These are phyloP conservation scores for Mesorhabditis spiculigera DNA, from an alignment of 2,888 invertebrate species.

Conservation along the genomic window DNA sequence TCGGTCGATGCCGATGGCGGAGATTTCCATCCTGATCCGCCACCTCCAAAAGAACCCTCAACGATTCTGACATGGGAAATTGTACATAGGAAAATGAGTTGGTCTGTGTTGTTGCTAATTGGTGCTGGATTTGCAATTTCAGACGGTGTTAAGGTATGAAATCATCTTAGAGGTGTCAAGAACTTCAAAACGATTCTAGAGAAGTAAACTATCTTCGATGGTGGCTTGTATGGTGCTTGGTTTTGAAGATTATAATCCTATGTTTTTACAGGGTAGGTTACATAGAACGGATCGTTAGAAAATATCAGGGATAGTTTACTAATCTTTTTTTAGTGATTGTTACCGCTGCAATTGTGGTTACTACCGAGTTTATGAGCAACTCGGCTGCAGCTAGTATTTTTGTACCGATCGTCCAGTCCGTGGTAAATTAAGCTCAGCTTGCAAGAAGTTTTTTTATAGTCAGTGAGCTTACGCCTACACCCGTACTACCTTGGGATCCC, in stretches of 20 bases:
- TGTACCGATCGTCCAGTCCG: conserved; percentile 31
- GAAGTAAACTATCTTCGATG: no score
- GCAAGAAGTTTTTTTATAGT: conserved; percentile 19
- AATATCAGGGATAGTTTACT: no score
- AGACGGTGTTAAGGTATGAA: conserved; percentile 29
- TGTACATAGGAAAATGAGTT: conserved; percentile 31
- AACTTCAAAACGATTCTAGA: no score
- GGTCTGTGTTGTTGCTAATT: conserved; percentile 34
- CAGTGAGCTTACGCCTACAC: conserved; percentile 49
- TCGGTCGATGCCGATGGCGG: no score
- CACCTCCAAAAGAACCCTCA: no score
- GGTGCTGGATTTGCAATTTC: conserved; percentile 37
- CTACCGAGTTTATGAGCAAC: conserved; percentile 41
- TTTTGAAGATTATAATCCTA: no score
- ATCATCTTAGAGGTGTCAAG: no score
- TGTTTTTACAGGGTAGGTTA: no score
- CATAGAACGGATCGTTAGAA: no score
- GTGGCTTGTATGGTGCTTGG: no score
- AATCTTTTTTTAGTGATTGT: conserved; percentile 20
- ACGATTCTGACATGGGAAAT: conserved; percentile 33
- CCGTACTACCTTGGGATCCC: conserved; percentile 60
- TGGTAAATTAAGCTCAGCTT: conserved; percentile 18
- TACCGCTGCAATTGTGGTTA: conserved; percentile 29
- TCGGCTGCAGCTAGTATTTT: conserved; percentile 42
- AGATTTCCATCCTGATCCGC: no score